These are phyloP conservation scores for Leptopterna dolabrata DNA, from an alignment of 2,888 invertebrate species.

Conservation along the genomic window DNA sequence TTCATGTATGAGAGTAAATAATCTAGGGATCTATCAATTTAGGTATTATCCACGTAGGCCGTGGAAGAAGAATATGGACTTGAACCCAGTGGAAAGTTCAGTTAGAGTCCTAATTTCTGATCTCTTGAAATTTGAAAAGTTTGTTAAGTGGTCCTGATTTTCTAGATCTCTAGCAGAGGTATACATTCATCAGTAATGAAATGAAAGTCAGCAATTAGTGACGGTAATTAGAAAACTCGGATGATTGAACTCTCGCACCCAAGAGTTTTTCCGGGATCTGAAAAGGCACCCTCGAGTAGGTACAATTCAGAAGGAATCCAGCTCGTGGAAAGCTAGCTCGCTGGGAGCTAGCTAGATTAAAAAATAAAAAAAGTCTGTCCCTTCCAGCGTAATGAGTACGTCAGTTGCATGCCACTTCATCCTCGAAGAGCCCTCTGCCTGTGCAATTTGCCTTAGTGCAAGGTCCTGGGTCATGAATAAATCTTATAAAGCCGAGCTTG, in stretches of 20 bases:
- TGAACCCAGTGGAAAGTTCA: too few species aligned
- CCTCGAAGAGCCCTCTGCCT: neutral
- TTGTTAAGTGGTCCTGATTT: too few species aligned
- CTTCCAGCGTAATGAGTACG: neutral
- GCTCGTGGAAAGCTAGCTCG: neutral
- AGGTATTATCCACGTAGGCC: too few species aligned
- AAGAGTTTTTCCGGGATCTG: neutral
- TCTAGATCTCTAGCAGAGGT: too few species aligned
- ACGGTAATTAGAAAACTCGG: neutral
- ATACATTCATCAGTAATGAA: neutral
- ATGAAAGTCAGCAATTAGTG: neutral
- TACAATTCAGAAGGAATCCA: neutral
- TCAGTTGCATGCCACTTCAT: neutral
- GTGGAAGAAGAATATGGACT: too few species aligned
- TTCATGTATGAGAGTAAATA: too few species aligned
- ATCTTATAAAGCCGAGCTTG: neutral
- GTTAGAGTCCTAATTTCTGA: too few species aligned
- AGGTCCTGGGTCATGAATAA: constrained; percentile 20
- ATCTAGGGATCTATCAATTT: too few species aligned
- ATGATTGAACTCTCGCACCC: neutral
- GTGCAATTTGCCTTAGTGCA: neutral
- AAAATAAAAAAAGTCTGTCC: neutral
- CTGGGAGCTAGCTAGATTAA: neutral
- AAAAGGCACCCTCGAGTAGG: neutral
- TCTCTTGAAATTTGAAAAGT: too few species aligned